Evolutionary conservation across 2,113 vertebrate species (phyloP), one percentile per base, ranked within the genome.

Genomic region (Hyperoodon ampullatus): DNA sequence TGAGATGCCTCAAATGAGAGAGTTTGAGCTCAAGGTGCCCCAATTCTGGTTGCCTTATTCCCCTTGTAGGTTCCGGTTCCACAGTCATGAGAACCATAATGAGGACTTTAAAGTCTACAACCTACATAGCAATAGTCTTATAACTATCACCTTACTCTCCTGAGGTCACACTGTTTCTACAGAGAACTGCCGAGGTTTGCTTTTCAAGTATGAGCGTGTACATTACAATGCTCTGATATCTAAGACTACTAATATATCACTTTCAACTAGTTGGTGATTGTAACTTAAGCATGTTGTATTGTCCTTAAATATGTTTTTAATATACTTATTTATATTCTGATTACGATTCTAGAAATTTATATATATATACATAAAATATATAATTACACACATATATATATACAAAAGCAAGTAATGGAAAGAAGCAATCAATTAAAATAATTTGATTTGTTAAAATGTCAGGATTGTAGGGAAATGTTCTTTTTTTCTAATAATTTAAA

Each of bases 401-500:
- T 63, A 26, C 23, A 82, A 78, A 93, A 75, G 3, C 23, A 82
- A 90, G 28, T 90, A 75, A 6, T 83, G 8, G 63, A 83, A 63
- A 55, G 55, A 82, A 90, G 24, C 6, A 94, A 16, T 30, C 39
- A 77, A 42, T 77, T 68, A 44, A 83, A 92, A 71, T 88, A 63
- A 70, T 91, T 58, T 63, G 63, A 82, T 50, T 44, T 80, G 47
- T 82, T 91, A 85, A 55, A 66, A 58, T 91, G 61, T 82, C 12
- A 78, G 50, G 8, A 80, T 55, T 89, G 19, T 81, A 93, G 58
- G 18, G 14, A 35, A 60, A 28, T 98, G 96, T 98, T 98, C 98
- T 98, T 93, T 93, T 80, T 89, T 88, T 60, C 61, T 95, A 88
- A 78, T 84, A 66, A 72, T 88, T 89, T 68, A 11, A 89, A 93